A percentile compares a stretch with the other conserved stretches of the same genome.
These are phyloP conservation scores for Bombus superbus DNA, from an alignment of 1,140 invertebrate species.

Conservation along the genomic window DNA sequence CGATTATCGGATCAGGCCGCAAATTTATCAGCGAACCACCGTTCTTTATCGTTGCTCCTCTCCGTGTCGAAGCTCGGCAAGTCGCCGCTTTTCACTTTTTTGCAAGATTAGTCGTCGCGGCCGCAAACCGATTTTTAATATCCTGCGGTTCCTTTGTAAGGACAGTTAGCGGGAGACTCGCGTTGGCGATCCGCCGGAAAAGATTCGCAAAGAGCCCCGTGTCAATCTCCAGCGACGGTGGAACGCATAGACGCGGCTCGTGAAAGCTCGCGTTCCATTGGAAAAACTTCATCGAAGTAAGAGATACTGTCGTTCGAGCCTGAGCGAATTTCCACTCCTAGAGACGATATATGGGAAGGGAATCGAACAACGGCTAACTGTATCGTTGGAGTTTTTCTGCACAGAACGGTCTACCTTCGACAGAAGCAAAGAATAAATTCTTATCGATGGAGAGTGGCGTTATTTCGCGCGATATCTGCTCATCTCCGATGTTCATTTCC, in stretches of 20 bases:
- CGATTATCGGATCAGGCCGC: conserved; percentile 54
- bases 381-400: too few species aligned
- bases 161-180: not conserved
- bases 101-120: not conserved
- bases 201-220: too few species aligned
- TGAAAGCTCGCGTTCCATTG: too few species aligned
- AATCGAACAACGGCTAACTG: too few species aligned
- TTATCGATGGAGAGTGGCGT: not conserved
- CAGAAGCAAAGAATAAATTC: not conserved
- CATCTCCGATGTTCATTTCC: not conserved
- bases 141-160: not conserved
- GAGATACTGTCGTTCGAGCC: too few species aligned
- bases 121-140: conserved; percentile 1
- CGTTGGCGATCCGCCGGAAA: too few species aligned
- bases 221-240: too few species aligned
- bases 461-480: not conserved
- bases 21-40: conserved; percentile 42
- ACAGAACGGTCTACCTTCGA: too few species aligned
- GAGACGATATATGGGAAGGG: too few species aligned
- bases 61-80: not conserved
- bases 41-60: not conserved
- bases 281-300: too few species aligned
- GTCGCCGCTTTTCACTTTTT: not conserved
- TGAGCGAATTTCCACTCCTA: too few species aligned
- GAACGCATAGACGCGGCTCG: too few species aligned